Conservation (phyloP, 2,113 vertebrate genomes). For the Zapornia atra region DNA sequence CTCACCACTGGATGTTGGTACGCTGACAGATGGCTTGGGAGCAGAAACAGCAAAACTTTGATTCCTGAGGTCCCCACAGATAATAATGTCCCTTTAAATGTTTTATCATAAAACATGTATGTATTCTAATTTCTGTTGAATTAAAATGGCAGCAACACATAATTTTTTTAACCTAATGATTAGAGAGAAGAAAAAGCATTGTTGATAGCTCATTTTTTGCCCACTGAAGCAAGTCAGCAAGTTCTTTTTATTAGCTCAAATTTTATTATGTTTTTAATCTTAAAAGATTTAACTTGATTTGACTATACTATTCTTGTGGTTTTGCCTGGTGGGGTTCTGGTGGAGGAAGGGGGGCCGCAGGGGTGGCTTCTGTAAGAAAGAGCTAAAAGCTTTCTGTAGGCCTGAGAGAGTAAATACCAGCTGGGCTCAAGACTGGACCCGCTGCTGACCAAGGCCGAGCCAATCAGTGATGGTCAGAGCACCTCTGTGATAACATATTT, state of each 20-base stretch:
- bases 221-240: background rate
- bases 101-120: background rate
- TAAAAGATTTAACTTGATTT: background rate
- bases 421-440: no score
- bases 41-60: conserved; percentile 11
- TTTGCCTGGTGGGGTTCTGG: no score
- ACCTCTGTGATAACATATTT: no score
- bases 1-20: conserved; percentile 23
- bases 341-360: no score
- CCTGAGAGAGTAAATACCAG: no score
- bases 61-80: background rate
- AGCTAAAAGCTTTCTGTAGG: no score
- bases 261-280: background rate
- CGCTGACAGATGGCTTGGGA: background rate
- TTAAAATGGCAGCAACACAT: background rate
- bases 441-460: no score
- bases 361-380: no score
- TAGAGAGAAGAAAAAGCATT: background rate
- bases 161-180: background rate
- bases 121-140: background rate
- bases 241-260: background rate
- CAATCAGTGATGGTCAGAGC: no score
- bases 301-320: background rate
- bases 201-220: background rate
- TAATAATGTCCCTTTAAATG: background rate